Conservation (phyloP, 2,113 vertebrate genomes). For the Microtus montanus region DNA sequence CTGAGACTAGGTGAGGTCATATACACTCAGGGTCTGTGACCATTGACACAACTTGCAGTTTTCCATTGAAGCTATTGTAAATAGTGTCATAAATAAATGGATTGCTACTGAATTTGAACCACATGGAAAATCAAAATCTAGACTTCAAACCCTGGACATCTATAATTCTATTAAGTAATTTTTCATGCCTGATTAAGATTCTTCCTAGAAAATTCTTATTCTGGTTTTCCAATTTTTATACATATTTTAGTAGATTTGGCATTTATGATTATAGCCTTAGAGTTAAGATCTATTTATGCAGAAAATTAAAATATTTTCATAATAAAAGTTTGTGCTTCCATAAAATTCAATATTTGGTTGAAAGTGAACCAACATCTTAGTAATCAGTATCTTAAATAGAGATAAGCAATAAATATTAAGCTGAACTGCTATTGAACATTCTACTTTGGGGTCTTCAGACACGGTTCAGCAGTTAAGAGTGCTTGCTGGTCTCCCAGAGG, state of each 20-base stretch:
- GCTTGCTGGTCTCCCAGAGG: background rate
- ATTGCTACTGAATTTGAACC: background rate
- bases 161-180: background rate
- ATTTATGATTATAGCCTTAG: background rate
- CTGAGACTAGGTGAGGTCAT: background rate
- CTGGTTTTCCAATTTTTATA: background rate
- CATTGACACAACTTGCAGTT: background rate
- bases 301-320: conserved; percentile 1
- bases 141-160: background rate
- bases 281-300: background rate
- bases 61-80: background rate
- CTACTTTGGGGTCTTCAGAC: background rate
- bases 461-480: background rate
- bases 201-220: background rate
- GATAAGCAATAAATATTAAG: background rate
- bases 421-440: background rate
- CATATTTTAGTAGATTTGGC: background rate
- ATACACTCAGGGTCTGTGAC: background rate
- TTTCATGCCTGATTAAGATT: background rate
- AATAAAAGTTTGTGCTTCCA: background rate
- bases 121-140: background rate
- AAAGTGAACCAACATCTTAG: background rate
- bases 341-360: background rate
- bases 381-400: background rate
- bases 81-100: background rate